phyloP scores from a whole-genome alignment of 2,797 vertebrate genomes.

The Odontamblyopus rebecca region DNA sequence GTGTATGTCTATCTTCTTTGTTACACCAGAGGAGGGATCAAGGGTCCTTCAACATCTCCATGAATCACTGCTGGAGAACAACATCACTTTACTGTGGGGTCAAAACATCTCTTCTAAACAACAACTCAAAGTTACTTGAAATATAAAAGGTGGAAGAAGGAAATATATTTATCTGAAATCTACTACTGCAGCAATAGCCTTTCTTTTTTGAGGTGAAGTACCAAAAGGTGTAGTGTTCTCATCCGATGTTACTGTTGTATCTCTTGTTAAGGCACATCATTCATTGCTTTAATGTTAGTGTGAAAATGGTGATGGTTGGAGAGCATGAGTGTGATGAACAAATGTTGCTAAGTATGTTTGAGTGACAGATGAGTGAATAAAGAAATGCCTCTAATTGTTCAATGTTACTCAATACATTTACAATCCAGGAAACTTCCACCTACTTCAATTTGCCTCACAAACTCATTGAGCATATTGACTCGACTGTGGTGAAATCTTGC shows the following conservation, averaged over 20 bases:
- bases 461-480: not conserved
- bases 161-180: too few relatives aligned
- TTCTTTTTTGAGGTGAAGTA: too few relatives aligned
- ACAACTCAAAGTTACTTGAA: not conserved
- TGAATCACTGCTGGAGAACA: not conserved
- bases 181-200: too few relatives aligned
- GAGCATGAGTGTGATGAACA: not conserved
- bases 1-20: not conserved
- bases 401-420: not conserved
- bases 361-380: not conserved
- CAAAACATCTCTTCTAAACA: not conserved
- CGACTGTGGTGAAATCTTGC: not conserved
- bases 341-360: not conserved
- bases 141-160: too few relatives aligned
- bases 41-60: not conserved
- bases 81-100: not conserved
- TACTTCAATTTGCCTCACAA: not conserved
- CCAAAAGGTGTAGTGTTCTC: too few relatives aligned
- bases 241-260: too few relatives aligned
- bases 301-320: not conserved
- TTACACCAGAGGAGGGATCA: not conserved
- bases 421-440: not conserved
- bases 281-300: not conserved
- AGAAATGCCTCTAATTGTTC: not conserved
- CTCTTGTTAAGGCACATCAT: too few relatives aligned